Conservation (phyloP, 2,797 vertebrate genomes). For the Lutjanus argentimaculatus region DNA sequence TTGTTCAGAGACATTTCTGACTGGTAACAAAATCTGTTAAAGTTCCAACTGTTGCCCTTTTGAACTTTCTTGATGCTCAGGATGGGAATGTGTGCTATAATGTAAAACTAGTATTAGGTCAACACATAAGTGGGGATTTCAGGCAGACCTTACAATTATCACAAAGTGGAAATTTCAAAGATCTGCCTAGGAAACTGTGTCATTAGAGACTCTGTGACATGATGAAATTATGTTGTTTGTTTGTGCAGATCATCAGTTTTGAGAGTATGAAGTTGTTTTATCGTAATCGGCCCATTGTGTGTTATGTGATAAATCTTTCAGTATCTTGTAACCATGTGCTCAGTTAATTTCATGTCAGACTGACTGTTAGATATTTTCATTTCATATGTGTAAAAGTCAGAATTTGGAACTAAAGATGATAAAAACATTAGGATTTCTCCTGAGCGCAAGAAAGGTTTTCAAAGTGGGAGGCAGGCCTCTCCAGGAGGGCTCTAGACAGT, state of each 20-base stretch:
- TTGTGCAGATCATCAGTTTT: too few relatives aligned
- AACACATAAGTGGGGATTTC: background rate
- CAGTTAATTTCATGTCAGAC: background rate
- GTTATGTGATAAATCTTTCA: too few relatives aligned
- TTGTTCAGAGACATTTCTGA: background rate
- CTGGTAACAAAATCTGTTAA: background rate
- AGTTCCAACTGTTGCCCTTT: conserved; percentile 2
- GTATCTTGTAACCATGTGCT: too few relatives aligned
- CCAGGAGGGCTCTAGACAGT: too few relatives aligned
- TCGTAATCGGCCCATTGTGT: too few relatives aligned
- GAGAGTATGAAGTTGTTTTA: too few relatives aligned
- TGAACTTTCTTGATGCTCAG: background rate
- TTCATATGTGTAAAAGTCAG: too few relatives aligned
- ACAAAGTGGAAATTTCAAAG: background rate
- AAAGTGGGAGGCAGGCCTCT: too few relatives aligned
- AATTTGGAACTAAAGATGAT: too few relatives aligned
- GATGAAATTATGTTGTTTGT: background rate
- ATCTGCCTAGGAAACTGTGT: background rate
- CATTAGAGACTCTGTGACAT: background rate
- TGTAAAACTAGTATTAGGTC: background rate
- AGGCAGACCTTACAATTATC: background rate
- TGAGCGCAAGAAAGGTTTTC: too few relatives aligned
- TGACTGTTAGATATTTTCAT: background rate
- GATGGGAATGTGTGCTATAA: background rate
- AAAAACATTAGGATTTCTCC: background rate